Base-by-base conservation (phyloP, 2,888 invertebrate species). In the Bellardia bayeri region DNA sequence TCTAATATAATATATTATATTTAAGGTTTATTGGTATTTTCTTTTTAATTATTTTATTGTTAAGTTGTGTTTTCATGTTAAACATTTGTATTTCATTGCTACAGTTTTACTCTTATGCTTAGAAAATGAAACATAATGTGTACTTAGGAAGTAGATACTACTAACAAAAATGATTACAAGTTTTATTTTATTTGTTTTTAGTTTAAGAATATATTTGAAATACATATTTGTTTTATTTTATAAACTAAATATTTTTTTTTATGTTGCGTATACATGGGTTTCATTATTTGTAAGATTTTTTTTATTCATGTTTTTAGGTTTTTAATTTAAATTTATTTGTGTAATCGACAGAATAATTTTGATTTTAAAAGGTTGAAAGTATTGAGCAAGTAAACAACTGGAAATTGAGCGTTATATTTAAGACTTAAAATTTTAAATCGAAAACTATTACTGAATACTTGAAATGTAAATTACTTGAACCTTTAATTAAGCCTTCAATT, bases 251-350 rank as follows among this genome's bases (percentile, higher is more conserved):
- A 87, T 80, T 80, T 78, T 82, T 82, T 85, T 86, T 49, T 56
- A 80, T 69, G 82, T 92, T 92, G 92, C 92, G 92, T 92, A 92
- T 92, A 92, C 92, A 90, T 90, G 90, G 90, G 91, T 92, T 89
- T 90, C 78, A 88, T 45, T 74, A 16, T 76, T 84, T 86, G 61
- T 84, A 58, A 51, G 58, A 71, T 54, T 42, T 61, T 42, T 61
- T 42, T n/a, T 74, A 56, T n/a, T 37, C 37, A 6, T 37, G 37
- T 37, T 54, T 8, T 45, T 4, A 51, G 11, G 16, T 37, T 69
- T 71, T 33, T 69, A 7, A n/a, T 40, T 49, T 40, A 23, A 51
- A 13, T 61, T 54, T 68, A 14, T 8, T 11, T 58, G 68, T 54
- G 2, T 76, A 82, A 82, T 85, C 56, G 69, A 78, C 56, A 51